Conservation (phyloP, 2,888 invertebrate genomes). For the Athalia circularis region DNA sequence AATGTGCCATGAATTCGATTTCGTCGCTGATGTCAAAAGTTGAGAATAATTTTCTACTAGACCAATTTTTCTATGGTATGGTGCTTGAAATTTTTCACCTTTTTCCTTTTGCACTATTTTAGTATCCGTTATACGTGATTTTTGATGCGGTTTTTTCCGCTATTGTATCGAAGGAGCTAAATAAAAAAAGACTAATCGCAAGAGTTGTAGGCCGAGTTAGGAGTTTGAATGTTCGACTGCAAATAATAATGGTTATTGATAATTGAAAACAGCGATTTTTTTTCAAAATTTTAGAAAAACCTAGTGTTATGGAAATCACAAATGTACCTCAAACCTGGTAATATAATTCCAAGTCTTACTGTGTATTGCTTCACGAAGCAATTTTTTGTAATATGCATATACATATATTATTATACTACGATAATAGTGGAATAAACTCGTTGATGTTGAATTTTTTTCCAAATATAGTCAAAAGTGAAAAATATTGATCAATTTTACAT, state of each 20-base stretch:
- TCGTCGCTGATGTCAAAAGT: no score
- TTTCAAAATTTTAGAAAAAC: not conserved
- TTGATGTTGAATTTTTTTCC: not conserved
- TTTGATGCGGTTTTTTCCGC: no score
- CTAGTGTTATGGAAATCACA: not conserved
- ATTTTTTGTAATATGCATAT: not conserved
- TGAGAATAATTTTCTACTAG: no score
- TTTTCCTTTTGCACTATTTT: no score
- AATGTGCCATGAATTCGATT: no score
- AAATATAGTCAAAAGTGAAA: not conserved
- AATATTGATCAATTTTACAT: not conserved
- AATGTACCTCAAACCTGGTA: constrained; percentile 12
- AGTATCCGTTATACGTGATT: no score
- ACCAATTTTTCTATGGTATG: no score
- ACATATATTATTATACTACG: not conserved
- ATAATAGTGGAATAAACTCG: constrained; percentile 1
- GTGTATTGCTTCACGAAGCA: not conserved
- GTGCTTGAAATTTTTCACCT: no score
- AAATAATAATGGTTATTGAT: not conserved
- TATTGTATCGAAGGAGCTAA: no score
- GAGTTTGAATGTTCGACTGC: no score
- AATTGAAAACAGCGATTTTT: not conserved
- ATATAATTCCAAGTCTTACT: constrained; percentile 5
- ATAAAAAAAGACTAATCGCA: no score
- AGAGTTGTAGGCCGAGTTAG: no score